These are phyloP conservation scores for Neodiprion virginianus DNA, from an alignment of 1,140 invertebrate genomes.

Conservation along the genomic window DNA sequence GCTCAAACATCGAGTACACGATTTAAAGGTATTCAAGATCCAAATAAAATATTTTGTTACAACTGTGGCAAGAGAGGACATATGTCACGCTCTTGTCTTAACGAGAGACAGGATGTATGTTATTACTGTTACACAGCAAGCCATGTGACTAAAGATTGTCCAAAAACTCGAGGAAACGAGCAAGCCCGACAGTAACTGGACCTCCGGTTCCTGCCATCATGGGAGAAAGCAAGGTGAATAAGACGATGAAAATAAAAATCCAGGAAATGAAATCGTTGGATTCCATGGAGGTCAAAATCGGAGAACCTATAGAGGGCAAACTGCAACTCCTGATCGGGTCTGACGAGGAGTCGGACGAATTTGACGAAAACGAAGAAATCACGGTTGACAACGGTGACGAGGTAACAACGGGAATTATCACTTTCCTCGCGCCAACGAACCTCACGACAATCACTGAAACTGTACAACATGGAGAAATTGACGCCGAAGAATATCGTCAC, in stretches of 20 bases:
- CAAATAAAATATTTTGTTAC: constrained; percentile 16
- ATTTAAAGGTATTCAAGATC: background rate
- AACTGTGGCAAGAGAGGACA: constrained; percentile 21
- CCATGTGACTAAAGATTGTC: constrained; percentile 22
- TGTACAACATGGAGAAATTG: too few species aligned
- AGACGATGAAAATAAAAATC: background rate
- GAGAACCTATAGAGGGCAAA: too few species aligned
- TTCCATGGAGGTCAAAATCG: too few species aligned
- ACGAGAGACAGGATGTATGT: constrained; percentile 17
- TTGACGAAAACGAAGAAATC: too few species aligned
- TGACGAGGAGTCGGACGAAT: too few species aligned
- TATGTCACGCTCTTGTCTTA: constrained; percentile 13
- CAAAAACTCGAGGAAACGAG: constrained; percentile 18
- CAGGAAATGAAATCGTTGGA: too few species aligned
- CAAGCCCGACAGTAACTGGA: constrained; percentile 16
- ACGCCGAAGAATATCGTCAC: too few species aligned
- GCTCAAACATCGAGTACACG: background rate
- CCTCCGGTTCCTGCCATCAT: constrained; percentile 5
- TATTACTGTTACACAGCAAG: constrained; percentile 18
- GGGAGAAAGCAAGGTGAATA: background rate
- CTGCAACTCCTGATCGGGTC: too few species aligned
- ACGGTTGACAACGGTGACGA: too few species aligned
- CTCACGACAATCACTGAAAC: too few species aligned
- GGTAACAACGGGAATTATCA: too few species aligned
- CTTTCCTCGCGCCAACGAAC: too few species aligned